These are phyloP conservation scores for Ochotona princeps DNA, from an alignment of 2,113 vertebrate genomes.

Conservation along the genomic window DNA sequence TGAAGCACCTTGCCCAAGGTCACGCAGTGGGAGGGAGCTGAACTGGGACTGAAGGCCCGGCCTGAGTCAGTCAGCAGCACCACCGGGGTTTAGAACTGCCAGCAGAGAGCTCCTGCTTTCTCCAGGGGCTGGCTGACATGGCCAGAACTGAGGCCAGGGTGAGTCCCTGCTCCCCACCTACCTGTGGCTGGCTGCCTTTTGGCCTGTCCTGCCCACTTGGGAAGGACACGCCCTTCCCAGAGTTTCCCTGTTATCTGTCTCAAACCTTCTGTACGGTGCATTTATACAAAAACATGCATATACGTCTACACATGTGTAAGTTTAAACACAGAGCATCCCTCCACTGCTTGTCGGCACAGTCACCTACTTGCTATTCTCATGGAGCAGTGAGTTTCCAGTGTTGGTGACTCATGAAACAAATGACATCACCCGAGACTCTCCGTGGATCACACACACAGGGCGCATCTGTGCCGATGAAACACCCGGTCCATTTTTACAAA, in stretches of 20 bases:
- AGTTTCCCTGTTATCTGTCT: neutral
- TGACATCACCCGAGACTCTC: neutral
- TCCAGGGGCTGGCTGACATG: neutral
- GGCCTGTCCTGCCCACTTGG: neutral
- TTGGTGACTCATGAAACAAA: neutral
- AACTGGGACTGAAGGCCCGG: neutral
- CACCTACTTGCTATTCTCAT: neutral
- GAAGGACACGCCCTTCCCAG: neutral
- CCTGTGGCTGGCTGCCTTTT: neutral
- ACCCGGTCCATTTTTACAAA: neutral
- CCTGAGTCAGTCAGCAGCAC: neutral
- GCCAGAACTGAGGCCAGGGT: neutral
- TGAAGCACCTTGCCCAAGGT: neutral
- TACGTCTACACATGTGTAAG: accelerated
- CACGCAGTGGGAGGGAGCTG: neutral
- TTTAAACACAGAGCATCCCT: neutral
- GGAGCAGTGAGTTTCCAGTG: neutral
- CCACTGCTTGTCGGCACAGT: accelerated
- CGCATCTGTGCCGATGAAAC: neutral
- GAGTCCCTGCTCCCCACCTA: neutral
- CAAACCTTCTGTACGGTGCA: neutral
- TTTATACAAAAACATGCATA: neutral
- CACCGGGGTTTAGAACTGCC: neutral
- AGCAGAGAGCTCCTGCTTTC: neutral
- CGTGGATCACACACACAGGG: too few relatives aligned